These are phyloP conservation scores for Lates japonicus DNA, from an alignment of 2,797 vertebrate species.

Conservation along the genomic window DNA sequence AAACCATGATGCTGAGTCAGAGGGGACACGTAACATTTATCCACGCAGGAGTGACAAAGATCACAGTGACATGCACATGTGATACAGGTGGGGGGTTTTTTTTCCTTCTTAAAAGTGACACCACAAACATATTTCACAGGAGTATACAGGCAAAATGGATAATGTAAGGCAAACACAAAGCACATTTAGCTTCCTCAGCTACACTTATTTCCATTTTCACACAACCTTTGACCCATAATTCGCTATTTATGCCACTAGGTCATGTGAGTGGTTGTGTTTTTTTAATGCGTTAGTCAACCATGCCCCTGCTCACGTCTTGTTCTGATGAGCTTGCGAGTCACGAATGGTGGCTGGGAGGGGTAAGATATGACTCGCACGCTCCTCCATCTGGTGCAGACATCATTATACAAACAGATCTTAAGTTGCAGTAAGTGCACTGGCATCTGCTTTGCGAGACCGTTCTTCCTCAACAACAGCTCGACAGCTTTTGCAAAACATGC, in stretches of 20 bases:
- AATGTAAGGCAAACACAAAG: neutral
- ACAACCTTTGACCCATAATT: slow-evolving; percentile 24
- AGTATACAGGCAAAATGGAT: neutral
- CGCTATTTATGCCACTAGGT: neutral
- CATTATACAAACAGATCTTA: slow-evolving; percentile 32
- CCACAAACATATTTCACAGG: neutral
- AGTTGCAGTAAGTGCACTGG: slow-evolving; percentile 21
- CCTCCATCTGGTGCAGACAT: slow-evolving; percentile 46
- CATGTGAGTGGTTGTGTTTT: slow-evolving; percentile 29
- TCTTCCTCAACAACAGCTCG: slow-evolving; percentile 29
- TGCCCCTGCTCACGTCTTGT: slow-evolving; percentile 30
- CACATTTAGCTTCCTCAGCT: neutral
- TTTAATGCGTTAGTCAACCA: slow-evolving; percentile 10
- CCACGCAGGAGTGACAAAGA: slow-evolving; percentile 51
- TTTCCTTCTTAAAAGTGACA: neutral
- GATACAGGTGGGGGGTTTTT: slow-evolving; percentile 20
- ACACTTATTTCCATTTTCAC: neutral
- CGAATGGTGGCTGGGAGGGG: neutral
- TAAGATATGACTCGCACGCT: slow-evolving; percentile 24
- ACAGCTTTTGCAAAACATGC: slow-evolving; percentile 25
- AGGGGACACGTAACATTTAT: slow-evolving; percentile 46
- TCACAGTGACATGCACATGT: slow-evolving; percentile 37
- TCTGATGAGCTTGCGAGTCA: slow-evolving; percentile 34
- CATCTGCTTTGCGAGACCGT: slow-evolving; percentile 7
- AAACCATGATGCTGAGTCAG: slow-evolving; percentile 64